Percentiles rank a stretch among this genome's conserved stretches.
Evolutionary conservation across 2,797 vertebrate species (phyloP).

Genomic region (Sebastes kiyomatsui): DNA sequence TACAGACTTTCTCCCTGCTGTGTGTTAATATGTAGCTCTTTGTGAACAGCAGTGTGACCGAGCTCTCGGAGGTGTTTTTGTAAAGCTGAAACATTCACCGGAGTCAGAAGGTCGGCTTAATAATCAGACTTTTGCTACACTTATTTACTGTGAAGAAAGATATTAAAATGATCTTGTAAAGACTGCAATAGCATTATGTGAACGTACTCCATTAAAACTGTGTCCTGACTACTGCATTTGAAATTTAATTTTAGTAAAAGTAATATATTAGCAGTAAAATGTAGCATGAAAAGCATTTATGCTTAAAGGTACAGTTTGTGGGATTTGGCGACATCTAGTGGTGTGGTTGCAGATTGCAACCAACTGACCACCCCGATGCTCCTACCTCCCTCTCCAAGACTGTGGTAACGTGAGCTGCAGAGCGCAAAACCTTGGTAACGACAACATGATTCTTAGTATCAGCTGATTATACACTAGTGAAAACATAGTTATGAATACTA

Average conservation of each 20-base stretch:
- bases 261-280: neutral
- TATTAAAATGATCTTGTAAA: neutral
- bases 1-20: conserved; percentile 33
- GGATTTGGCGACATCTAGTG: too few species aligned
- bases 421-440: too few species aligned
- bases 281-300: neutral
- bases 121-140: neutral
- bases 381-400: too few species aligned
- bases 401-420: too few species aligned
- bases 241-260: neutral
- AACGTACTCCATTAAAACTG: neutral
- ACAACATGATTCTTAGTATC: too few species aligned
- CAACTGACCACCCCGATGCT: too few species aligned
- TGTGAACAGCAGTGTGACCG: neutral
- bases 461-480: too few species aligned
- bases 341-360: too few species aligned
- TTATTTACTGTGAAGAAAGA: neutral
- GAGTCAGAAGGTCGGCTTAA: neutral
- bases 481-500: too few species aligned
- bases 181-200: too few species aligned
- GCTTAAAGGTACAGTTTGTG: neutral
- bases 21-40: conserved; percentile 21
- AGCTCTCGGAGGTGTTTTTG: conserved; percentile 46
- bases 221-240: neutral
- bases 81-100: conserved; percentile 26